Evolutionary conservation across 2,113 vertebrate genomes (phyloP).

Genomic region (Chaetops frenatus): DNA sequence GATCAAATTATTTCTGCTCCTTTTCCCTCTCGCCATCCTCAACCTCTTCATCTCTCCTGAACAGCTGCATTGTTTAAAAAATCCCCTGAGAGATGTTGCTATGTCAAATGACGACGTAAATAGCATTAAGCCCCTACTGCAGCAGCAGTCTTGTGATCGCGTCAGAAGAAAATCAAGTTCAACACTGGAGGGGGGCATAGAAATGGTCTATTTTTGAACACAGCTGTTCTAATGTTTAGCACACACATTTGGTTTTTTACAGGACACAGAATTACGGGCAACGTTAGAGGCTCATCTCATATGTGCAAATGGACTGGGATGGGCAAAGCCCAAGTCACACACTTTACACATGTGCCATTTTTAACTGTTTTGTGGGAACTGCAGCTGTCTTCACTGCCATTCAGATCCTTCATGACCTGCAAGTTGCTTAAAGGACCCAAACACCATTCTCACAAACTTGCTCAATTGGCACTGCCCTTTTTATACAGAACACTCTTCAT

Average conservation of each 20-base stretch:
- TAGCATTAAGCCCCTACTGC: conserved; percentile 62
- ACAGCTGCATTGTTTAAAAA: conserved; percentile 66
- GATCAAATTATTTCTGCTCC: conserved; percentile 23
- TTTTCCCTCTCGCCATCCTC: background rate
- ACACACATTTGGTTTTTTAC: background rate
- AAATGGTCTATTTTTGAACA: conserved; percentile 52
- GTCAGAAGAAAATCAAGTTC: conserved; percentile 68
- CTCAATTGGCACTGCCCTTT: background rate
- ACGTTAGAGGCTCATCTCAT: background rate
- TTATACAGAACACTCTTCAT: background rate
- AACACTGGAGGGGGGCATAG: background rate
- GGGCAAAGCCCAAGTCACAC: background rate
- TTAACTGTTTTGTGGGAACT: background rate
- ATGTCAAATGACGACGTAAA: conserved; percentile 63
- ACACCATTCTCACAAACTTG: background rate
- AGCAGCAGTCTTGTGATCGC: conserved; percentile 55
- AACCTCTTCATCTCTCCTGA: conserved; percentile 39
- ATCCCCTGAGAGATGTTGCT: conserved; percentile 60
- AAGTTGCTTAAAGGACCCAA: background rate
- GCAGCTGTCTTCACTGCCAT: background rate
- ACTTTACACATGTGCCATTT: background rate
- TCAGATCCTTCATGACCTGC: background rate
- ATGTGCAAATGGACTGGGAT: background rate
- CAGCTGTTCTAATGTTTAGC: conserved; percentile 43
- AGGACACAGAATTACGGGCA: background rate